A percentile compares a stretch with the other conserved stretches of the same genome.
Conservation (phyloP, 2,888 invertebrate species). For the Rotaria socialis region DNA sequence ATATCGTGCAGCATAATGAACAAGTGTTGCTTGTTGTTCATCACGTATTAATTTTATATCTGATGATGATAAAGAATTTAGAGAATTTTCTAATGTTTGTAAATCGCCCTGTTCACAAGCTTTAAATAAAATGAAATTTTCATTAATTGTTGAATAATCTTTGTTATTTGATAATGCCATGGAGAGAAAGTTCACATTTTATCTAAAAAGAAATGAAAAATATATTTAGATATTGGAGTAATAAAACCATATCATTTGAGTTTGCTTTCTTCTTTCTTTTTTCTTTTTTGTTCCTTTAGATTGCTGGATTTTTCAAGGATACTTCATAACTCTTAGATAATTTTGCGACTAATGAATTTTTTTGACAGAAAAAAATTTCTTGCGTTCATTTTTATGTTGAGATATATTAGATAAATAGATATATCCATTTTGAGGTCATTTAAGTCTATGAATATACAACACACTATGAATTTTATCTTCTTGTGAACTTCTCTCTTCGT, state of each 20-base stretch:
- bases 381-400: background rate
- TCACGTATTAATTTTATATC: background rate
- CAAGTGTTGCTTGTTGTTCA: background rate
- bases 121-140: background rate
- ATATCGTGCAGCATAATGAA: background rate
- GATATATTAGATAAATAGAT: background rate
- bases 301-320: too few relatives aligned
- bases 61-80: background rate
- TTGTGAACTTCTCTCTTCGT: too few relatives aligned
- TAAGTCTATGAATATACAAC: background rate
- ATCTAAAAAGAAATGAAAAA: background rate
- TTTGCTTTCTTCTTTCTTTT: too few relatives aligned
- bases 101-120: constrained; percentile 10
- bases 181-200: background rate
- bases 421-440: background rate
- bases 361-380: background rate
- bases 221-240: too few relatives aligned
- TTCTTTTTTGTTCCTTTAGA: too few relatives aligned
- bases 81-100: background rate
- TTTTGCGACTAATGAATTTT: too few relatives aligned
- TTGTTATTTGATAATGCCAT: background rate
- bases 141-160: background rate
- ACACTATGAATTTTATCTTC: too few relatives aligned
- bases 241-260: too few relatives aligned
- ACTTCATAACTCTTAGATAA: too few relatives aligned